phyloP scores from a whole-genome alignment of 1,140 invertebrate genomes.

The Periplaneta americana region DNA sequence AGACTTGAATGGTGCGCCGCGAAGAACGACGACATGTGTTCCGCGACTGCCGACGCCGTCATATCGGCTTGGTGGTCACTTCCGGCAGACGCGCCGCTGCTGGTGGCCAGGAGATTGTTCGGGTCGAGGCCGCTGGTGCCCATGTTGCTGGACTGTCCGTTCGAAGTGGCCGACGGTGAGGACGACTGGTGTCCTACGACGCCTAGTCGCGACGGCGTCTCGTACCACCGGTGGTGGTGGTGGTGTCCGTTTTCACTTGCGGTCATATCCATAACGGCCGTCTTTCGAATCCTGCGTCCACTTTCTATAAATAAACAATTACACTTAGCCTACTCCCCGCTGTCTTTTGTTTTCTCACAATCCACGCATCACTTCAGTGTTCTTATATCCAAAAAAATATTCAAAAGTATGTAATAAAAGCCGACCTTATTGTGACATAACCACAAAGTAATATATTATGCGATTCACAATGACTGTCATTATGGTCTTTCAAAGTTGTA shows the following conservation, averaged over 20 bases:
- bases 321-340: too few relatives aligned
- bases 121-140: not conserved
- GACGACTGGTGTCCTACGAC: not conserved
- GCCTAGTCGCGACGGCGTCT: not conserved
- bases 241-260: conserved; percentile 7
- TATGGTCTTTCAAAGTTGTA: too few relatives aligned
- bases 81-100: not conserved
- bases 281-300: not conserved
- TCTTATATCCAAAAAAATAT: too few relatives aligned
- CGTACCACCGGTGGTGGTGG: conserved; percentile 12
- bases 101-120: not conserved
- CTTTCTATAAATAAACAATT: not conserved
- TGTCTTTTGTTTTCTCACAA: too few relatives aligned
- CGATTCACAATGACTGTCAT: too few relatives aligned
- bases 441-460: too few relatives aligned
- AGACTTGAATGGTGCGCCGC: not conserved
- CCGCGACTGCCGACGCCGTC: not conserved
- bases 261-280: conserved; percentile 13
- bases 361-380: too few relatives aligned
- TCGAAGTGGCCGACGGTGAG: not conserved
- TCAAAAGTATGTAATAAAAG: too few relatives aligned
- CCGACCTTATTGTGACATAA: too few relatives aligned
- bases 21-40: conserved; percentile 14
- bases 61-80: not conserved
- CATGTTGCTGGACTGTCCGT: not conserved